Evolutionary conservation across 2,113 vertebrate genomes (phyloP), one percentile per base, ranked within the genome.

Genomic region (Proteles cristata): DNA sequence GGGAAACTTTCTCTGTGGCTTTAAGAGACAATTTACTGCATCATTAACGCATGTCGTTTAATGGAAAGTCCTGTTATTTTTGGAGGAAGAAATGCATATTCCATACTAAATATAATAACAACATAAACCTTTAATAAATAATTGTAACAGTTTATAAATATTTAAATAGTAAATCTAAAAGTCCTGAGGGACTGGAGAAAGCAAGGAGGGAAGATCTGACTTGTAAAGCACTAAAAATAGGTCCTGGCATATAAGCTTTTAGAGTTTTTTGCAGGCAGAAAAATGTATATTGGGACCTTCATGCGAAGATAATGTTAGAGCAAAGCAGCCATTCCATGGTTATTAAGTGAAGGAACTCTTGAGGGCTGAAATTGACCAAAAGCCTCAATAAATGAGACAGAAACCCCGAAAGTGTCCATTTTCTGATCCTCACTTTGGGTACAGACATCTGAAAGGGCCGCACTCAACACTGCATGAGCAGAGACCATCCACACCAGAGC

Each of bases 81-180:
- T 66, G 97, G 88, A 94, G 82, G 83, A 95, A 97, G 92, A 97
- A 88, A 90, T 96, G 92, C 92, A 96, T 94, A 93, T 86, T 94
- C 97, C 94, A 80, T 61, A 89, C 96, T 96, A 96, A 90, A 93
- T 95, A 94, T 96, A 96, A 97, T 94, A 97, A 89, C 74, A 97
- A 86, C 89, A 92, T 90, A 97, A 97, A 97, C 96, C 93, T 96
- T 96, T 96, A 96, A 96, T 97, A 97, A 97, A 96, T 98, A 97
- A 97, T 93, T 95, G 50, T 97, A 97, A 93, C 77, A 88, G 95
- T 96, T 96, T 96, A 96, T 97, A 98, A 97, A 98, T 98, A 96
- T 97, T 98, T 97, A 97, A 98, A 69, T 71, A 81, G 87, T 96
- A 92, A 96, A 96, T 95, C 96, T 97, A 83, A 93, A 97, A 93